These are phyloP conservation scores for Cybosia mesomella DNA, from an alignment of 2,888 invertebrate genomes.

Conservation along the genomic window DNA sequence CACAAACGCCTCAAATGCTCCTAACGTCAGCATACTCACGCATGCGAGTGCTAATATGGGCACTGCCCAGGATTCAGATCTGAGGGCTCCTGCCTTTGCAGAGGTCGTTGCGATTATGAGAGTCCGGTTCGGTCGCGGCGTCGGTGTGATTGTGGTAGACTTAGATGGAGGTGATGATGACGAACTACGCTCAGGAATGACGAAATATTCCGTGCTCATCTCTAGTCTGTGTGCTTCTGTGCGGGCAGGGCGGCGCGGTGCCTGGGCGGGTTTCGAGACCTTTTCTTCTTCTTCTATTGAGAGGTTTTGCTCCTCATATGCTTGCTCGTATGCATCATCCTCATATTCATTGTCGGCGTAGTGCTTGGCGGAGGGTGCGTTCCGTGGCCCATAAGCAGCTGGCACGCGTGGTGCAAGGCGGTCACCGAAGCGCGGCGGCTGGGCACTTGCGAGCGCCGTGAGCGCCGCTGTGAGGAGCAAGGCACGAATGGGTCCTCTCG, in stretches of 20 bases:
- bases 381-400: slow-evolving; percentile 74
- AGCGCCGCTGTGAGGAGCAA: slow-evolving; percentile 73
- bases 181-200: slow-evolving; percentile 88
- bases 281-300: slow-evolving; percentile 61
- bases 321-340: slow-evolving; percentile 70
- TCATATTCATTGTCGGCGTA: slow-evolving; percentile 69
- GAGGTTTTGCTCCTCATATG: slow-evolving; percentile 68
- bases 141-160: slow-evolving; percentile 62
- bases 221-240: slow-evolving; percentile 88
- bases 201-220: slow-evolving; percentile 95
- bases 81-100: slow-evolving; percentile 76
- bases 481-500: slow-evolving; percentile 69
- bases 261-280: slow-evolving; percentile 62
- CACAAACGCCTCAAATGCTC: slow-evolving; percentile 96
- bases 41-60: slow-evolving; percentile 95
- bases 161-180: slow-evolving; percentile 70
- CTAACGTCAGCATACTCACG: slow-evolving; percentile 93
- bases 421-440: slow-evolving; percentile 75
- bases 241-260: slow-evolving; percentile 73
- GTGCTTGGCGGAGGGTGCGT: slow-evolving; percentile 64
- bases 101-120: slow-evolving; percentile 58
- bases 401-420: slow-evolving; percentile 79
- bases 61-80: slow-evolving; percentile 95
- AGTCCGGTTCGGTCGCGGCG: slow-evolving; percentile 66
- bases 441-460: slow-evolving; percentile 65